Evolutionary conservation across 2,888 invertebrate genomes (phyloP), one percentile per base, ranked within the genome.

Genomic region (Agonopterix arenella): DNA sequence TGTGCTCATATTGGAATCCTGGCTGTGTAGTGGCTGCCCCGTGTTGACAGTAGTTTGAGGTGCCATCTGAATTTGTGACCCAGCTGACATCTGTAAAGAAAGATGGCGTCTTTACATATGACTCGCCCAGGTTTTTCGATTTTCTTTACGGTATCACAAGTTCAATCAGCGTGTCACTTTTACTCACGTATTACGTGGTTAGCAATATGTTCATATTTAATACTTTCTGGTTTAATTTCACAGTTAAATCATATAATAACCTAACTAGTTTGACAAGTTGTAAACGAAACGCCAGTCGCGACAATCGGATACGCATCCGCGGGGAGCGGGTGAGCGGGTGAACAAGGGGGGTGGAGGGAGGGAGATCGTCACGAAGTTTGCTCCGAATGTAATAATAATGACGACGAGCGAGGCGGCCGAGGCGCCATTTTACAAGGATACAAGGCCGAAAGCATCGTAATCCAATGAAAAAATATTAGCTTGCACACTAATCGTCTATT

Each of bases 1-100:
- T 92, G 97, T 97, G 93, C 97, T 97, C 95, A 97, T 96, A 93
- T 97, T 97, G 91, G 97, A 97, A 93, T 97, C 97, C 92, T 97
- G 97, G 93, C 94, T 97, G 92, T 95, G 94, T 90, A 93, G 93
- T 90, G 95, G 93, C 92, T 94, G 94, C 83, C 90, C 90, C 76
- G 94, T 93, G 92, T 93, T 94, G 92, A 94, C 92, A 90, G 95
- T 94, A 89, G 95, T 94, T 93, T 96, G 96, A 90, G 96, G 96
- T 94, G 96, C 96, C 96, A 96, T 96, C 94, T 96, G 96, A 94
- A 96, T 94, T 94, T 96, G 96, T 92, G 96, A 95, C 92, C 96
- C 96, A 93, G 96, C 96, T 93, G 96, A 96, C 96, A 96, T 96
- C 96, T 96, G 92, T 72, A 93, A 93, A 88, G 86, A 83, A 88